Percentiles rank a stretch among this genome's conserved stretches.
phyloP scores from a whole-genome alignment of 2,888 invertebrate genomes.

The Polietes domitor region DNA sequence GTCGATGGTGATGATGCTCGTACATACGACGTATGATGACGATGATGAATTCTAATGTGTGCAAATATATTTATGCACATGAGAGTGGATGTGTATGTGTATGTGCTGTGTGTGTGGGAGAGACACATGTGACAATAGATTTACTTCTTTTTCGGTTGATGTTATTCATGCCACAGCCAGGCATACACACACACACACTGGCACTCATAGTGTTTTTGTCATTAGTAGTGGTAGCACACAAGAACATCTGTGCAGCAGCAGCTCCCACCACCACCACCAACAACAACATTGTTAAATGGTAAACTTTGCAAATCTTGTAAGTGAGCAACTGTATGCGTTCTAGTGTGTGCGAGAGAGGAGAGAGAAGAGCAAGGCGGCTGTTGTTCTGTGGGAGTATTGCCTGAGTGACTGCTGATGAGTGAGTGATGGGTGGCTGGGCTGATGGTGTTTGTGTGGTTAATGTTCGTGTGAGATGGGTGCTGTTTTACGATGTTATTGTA shows the following conservation, averaged over 20 bases:
- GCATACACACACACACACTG: not conserved
- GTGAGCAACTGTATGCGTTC: not conserved
- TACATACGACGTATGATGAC: not conserved
- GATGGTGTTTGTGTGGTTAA: not conserved
- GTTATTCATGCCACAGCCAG: not conserved
- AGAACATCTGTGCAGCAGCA: not conserved
- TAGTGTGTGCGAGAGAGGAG: not conserved
- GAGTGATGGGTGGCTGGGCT: not conserved
- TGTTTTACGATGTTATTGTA: not conserved
- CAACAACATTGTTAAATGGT: not conserved
- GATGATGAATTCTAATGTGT: conserved; percentile 20
- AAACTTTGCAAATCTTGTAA: not conserved
- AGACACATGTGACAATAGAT: conserved; percentile 18
- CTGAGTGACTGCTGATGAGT: not conserved
- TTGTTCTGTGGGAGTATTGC: not conserved
- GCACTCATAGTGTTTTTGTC: not conserved
- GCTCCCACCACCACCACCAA: no score
- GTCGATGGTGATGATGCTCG: not conserved
- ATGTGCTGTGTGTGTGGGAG: not conserved
- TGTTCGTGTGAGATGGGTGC: not conserved
- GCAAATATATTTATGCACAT: not conserved
- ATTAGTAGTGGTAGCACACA: not conserved
- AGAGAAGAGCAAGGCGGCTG: not conserved
- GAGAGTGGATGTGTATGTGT: not conserved
- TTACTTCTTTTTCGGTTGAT: not conserved